A percentile compares a stretch with the other conserved stretches of the same genome.
phyloP scores from a whole-genome alignment of 2,113 vertebrate species.

The Xiphias gladius region DNA sequence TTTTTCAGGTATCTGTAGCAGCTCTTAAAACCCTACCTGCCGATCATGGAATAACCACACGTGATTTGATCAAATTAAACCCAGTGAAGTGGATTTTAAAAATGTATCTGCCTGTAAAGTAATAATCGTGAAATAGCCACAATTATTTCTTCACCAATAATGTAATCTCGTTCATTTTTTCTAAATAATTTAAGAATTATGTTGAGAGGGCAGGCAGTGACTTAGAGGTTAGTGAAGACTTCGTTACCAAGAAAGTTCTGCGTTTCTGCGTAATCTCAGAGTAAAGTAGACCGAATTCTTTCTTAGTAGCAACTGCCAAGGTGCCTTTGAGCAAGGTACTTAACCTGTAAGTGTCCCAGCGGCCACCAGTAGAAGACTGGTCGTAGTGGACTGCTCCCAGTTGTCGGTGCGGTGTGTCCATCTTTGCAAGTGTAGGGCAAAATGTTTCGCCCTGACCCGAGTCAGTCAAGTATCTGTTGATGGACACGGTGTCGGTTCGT shows the following conservation, averaged over 20 bases:
- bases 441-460: background rate
- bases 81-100: background rate
- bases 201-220: background rate
- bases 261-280: background rate
- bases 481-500: no score
- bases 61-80: background rate
- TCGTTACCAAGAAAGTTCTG: constrained; percentile 11
- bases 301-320: constrained; percentile 58
- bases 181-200: background rate
- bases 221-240: background rate
- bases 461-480: background rate
- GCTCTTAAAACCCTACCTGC: constrained; percentile 16
- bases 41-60: background rate
- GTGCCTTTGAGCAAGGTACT: constrained; percentile 68
- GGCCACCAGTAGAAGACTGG: constrained; percentile 24
- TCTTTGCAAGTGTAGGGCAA: background rate
- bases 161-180: background rate
- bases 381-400: constrained; percentile 15
- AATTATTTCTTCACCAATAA: background rate
- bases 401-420: constrained; percentile 2
- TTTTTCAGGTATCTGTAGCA: constrained; percentile 2
- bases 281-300: background rate
- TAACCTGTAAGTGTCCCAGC: constrained; percentile 7
- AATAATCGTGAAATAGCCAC: background rate
- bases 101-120: background rate